phyloP scores from a whole-genome alignment of 2,113 vertebrate genomes.

The Corvus cornix region DNA sequence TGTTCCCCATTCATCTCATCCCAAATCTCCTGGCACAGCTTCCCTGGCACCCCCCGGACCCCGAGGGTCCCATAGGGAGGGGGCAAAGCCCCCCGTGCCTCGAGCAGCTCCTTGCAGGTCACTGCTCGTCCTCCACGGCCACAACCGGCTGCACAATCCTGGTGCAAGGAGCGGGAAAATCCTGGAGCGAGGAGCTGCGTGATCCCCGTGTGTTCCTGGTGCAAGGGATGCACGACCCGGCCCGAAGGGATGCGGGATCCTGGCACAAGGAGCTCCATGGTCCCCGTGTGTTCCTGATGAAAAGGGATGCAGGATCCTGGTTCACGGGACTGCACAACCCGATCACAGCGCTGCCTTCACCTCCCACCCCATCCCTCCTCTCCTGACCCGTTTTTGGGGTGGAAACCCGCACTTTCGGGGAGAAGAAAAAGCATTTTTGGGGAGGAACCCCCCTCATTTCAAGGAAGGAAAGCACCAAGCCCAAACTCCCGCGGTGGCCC shows the following conservation, averaged over 20 bases:
- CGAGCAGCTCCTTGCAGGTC: accelerated
- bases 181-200: accelerated
- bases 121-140: accelerated
- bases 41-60: not conserved
- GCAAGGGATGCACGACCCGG: accelerated
- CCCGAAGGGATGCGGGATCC: not conserved
- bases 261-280: accelerated
- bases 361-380: not conserved
- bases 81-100: accelerated
- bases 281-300: accelerated
- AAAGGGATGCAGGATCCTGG: accelerated
- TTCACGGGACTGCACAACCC: no score
- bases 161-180: accelerated
- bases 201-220: not conserved
- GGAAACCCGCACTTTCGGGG: accelerated
- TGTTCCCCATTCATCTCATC: not conserved
- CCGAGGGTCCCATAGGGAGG: accelerated
- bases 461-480: not conserved
- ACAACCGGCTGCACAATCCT: accelerated
- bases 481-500: accelerated
- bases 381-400: not conserved
- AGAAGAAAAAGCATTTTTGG: not conserved
- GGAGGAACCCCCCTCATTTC: accelerated
- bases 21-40: not conserved
- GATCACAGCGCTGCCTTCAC: not conserved